These are phyloP conservation scores for Austrofundulus limnaeus DNA, from an alignment of 2,113 vertebrate species.

Conservation along the genomic window DNA sequence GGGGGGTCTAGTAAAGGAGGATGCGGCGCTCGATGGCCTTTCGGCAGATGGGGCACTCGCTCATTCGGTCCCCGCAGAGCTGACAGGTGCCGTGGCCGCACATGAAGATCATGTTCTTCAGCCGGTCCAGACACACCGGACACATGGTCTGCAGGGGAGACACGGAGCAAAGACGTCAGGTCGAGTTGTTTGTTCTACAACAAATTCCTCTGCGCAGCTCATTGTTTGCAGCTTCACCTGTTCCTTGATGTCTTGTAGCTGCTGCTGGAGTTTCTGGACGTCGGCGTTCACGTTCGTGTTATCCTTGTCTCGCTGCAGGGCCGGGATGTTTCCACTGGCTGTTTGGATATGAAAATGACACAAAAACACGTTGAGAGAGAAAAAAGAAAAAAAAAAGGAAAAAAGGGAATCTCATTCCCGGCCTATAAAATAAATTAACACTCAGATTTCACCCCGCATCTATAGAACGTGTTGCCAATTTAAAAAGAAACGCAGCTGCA, in stretches of 20 bases:
- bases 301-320: slow-evolving; percentile 95
- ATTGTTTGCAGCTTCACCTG: slow-evolving; percentile 80
- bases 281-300: slow-evolving; percentile 99
- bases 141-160: slow-evolving; percentile 91
- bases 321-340: slow-evolving; percentile 96
- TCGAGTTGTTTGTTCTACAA: background rate
- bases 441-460: slow-evolving; percentile 15
- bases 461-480: slow-evolving; percentile 29
- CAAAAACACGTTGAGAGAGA: slow-evolving; percentile 20
- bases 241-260: slow-evolving; percentile 98
- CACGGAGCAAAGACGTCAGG: background rate
- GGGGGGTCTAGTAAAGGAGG: slow-evolving; percentile 92
- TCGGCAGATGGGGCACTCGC: slow-evolving; percentile 98
- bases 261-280: slow-evolving; percentile 97
- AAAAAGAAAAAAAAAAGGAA: background rate
- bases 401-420: background rate
- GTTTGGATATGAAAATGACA: slow-evolving; percentile 37
- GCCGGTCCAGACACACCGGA: slow-evolving; percentile 96
- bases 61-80: slow-evolving; percentile 98
- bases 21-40: slow-evolving; percentile 98
- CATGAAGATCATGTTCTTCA: slow-evolving; percentile 99
- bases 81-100: slow-evolving; percentile 98
- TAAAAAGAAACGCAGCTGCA: slow-evolving; percentile 22
- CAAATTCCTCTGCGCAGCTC: background rate
- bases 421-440: slow-evolving; percentile 5